These are phyloP conservation scores for Hephaestus fuliginosus DNA, from an alignment of 2,797 vertebrate genomes.

Conservation along the genomic window DNA sequence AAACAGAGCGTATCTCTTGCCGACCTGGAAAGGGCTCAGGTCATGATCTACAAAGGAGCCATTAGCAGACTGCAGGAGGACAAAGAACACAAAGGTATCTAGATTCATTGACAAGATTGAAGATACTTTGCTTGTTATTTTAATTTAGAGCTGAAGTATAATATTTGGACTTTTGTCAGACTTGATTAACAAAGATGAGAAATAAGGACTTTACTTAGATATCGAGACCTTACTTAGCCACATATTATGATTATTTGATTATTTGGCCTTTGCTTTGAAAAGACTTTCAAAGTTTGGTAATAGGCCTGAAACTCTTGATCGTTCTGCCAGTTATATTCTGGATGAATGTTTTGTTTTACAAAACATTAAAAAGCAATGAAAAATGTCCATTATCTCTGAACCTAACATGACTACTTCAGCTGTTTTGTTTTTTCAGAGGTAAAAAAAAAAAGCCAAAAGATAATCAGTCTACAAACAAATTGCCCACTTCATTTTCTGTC, in stretches of 20 bases:
- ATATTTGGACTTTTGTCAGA: background rate
- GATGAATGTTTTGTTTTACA: background rate
- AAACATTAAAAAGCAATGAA: background rate
- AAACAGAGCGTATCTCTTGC: slow-evolving; percentile 84
- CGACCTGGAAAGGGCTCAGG: slow-evolving; percentile 88
- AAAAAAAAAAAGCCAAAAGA: background rate
- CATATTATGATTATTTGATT: slow-evolving; percentile 1
- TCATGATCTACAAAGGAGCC: slow-evolving; percentile 88
- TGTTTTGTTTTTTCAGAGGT: background rate
- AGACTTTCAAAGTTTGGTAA: background rate
- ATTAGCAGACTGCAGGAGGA: slow-evolving; percentile 82
- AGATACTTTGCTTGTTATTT: background rate
- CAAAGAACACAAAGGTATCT: slow-evolving; percentile 84
- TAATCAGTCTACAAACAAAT: background rate
- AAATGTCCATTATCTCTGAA: background rate
- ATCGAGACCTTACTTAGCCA: background rate
- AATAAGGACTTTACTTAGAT: background rate
- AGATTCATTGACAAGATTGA: background rate
- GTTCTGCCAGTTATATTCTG: background rate
- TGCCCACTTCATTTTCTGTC: background rate
- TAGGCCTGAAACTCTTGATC: background rate
- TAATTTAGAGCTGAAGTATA: background rate
- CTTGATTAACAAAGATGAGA: background rate
- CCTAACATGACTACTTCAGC: background rate
- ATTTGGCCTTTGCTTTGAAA: background rate